These are phyloP conservation scores for Melanocharis versteri DNA, from an alignment of 2,113 vertebrate genomes.

Conservation along the genomic window DNA sequence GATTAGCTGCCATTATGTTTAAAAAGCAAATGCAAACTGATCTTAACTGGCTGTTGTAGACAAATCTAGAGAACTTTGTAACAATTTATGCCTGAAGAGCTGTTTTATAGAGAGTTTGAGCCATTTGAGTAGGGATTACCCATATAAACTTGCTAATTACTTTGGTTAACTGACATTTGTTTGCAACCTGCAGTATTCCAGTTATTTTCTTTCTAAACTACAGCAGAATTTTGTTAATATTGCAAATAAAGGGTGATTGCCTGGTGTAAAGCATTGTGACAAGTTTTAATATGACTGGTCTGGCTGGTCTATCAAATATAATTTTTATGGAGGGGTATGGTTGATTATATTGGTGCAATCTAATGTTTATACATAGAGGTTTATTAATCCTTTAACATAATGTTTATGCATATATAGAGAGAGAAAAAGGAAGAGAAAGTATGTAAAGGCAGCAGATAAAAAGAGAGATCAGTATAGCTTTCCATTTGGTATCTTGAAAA, in stretches of 20 bases:
- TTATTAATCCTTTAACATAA: no score
- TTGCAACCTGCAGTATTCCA: not conserved
- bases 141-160: not conserved
- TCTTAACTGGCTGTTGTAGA: not conserved
- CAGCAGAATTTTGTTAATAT: not conserved
- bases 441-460: not conserved
- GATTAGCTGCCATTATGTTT: not conserved
- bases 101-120: not conserved
- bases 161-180: not conserved
- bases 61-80: not conserved
- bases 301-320: not conserved
- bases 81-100: not conserved
- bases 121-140: not conserved
- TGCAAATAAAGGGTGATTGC: not conserved
- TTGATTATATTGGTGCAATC: not conserved
- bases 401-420: not conserved
- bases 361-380: not conserved
- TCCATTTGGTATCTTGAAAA: not conserved
- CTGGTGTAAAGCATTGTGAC: not conserved
- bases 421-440: not conserved
- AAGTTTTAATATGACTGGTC: not conserved
- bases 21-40: not conserved
- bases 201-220: not conserved
- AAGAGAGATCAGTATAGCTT: constrained; percentile 1
- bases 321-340: not conserved